A percentile compares a stretch with the other conserved stretches of the same genome.
Conservation (phyloP, 1,140 invertebrate species). For the Halesus radiatus region DNA sequence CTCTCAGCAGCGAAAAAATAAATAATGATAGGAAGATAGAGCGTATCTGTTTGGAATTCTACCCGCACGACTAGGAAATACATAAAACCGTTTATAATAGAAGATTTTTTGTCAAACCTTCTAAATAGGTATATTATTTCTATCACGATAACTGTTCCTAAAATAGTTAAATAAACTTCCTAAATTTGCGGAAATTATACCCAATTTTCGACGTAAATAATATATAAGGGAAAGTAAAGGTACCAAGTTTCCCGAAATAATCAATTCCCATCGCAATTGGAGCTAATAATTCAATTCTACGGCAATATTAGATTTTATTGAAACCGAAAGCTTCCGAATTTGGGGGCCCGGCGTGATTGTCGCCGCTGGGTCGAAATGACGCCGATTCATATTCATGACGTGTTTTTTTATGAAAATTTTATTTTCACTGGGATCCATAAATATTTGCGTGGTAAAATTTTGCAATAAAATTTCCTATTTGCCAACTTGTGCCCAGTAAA, state of each 20-base stretch:
- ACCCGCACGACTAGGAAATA: too few relatives aligned
- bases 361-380: slow-evolving; percentile 2
- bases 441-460: slow-evolving; percentile 30
- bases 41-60: too few relatives aligned
- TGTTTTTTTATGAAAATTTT: slow-evolving; percentile 31
- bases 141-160: too few relatives aligned
- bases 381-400: slow-evolving; percentile 33
- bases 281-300: slow-evolving; percentile 37
- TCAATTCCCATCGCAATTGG: slow-evolving; percentile 21
- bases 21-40: too few relatives aligned
- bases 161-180: neutral
- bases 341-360: slow-evolving; percentile 3
- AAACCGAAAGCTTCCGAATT: neutral
- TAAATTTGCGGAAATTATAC: neutral
- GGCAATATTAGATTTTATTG: slow-evolving; percentile 29
- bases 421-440: slow-evolving; percentile 11
- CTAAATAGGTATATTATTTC: too few relatives aligned
- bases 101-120: too few relatives aligned
- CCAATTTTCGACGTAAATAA: neutral
- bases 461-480: slow-evolving; percentile 23
- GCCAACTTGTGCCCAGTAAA: slow-evolving; percentile 20
- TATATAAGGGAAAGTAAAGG: neutral
- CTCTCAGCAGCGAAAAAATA: too few relatives aligned
- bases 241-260: neutral
- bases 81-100: too few relatives aligned